phyloP scores from a whole-genome alignment of 2,113 vertebrate genomes.

The Anguilla japonica region DNA sequence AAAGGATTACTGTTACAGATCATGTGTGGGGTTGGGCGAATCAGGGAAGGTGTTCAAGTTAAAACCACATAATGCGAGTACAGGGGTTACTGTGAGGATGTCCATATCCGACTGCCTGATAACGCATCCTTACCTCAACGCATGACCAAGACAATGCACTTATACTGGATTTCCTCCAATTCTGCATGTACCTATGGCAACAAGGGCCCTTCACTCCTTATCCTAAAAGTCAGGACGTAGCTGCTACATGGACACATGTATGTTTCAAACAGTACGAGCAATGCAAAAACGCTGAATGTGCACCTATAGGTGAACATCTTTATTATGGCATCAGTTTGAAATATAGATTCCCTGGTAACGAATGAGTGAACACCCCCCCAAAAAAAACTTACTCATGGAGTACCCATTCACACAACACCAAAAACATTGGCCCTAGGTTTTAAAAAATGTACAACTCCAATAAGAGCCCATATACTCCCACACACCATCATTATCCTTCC shows the following conservation, averaged over 20 bases:
- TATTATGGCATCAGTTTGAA: background rate
- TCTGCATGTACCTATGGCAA: background rate
- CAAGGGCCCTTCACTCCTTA: background rate
- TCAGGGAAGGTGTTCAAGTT: background rate
- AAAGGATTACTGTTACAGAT: background rate
- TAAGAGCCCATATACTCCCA: background rate
- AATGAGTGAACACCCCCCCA: too few species aligned
- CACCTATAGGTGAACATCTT: background rate
- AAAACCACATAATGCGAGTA: background rate
- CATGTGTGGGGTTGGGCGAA: background rate
- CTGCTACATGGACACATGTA: too few species aligned
- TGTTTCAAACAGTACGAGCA: too few species aligned
- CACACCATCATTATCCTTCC: background rate
- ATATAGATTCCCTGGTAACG: background rate
- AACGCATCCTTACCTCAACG: background rate
- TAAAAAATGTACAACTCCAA: background rate
- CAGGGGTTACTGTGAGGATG: background rate
- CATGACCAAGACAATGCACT: background rate
- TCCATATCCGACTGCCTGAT: background rate
- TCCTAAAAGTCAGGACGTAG: too few species aligned
- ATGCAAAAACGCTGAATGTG: too few species aligned
- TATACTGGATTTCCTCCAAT: background rate
- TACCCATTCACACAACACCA: too few species aligned
- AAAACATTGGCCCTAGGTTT: too few species aligned
- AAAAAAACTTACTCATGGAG: too few species aligned